Conservation (phyloP, 2,888 invertebrate species). For the Pristionchus maxplancki region DNA sequence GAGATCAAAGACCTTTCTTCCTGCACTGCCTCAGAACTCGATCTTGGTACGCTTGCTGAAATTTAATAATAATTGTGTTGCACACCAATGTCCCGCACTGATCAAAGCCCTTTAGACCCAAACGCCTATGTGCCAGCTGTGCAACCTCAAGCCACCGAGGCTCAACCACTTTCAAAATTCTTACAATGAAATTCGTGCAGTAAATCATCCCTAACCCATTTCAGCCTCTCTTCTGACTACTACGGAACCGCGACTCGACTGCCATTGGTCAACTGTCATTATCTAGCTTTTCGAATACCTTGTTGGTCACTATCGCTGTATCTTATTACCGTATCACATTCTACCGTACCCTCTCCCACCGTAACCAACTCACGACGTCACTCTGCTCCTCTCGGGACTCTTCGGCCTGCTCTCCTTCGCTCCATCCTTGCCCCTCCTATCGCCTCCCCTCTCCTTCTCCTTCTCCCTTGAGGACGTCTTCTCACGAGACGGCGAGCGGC, state of each 20-base stretch:
- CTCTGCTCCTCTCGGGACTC: not conserved
- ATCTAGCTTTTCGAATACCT: too few relatives aligned
- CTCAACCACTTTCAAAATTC: too few relatives aligned
- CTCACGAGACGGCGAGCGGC: not conserved
- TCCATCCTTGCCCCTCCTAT: slow-evolving; percentile 36
- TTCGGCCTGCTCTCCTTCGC: not conserved
- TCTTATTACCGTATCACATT: not conserved
- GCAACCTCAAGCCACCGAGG: not conserved
- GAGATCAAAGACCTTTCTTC: not conserved
- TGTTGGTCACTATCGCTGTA: too few relatives aligned
- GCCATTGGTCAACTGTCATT: too few relatives aligned
- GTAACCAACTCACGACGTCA: not conserved
- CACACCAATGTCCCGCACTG: too few relatives aligned
- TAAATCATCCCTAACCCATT: too few relatives aligned
- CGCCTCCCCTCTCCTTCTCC: slow-evolving; percentile 50
- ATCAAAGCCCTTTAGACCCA: too few relatives aligned
- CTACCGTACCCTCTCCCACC: not conserved
- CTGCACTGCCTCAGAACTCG: not conserved
- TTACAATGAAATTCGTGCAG: too few relatives aligned
- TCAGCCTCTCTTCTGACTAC: not conserved
- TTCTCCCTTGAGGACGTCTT: slow-evolving; percentile 53
- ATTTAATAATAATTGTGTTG: not conserved
- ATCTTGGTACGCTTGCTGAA: slow-evolving; percentile 5
- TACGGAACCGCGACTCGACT: too few relatives aligned
- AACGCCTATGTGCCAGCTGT: not conserved